Conservation (phyloP, 2,888 invertebrate genomes). For the Lepidocyrtinus sp. region DNA sequence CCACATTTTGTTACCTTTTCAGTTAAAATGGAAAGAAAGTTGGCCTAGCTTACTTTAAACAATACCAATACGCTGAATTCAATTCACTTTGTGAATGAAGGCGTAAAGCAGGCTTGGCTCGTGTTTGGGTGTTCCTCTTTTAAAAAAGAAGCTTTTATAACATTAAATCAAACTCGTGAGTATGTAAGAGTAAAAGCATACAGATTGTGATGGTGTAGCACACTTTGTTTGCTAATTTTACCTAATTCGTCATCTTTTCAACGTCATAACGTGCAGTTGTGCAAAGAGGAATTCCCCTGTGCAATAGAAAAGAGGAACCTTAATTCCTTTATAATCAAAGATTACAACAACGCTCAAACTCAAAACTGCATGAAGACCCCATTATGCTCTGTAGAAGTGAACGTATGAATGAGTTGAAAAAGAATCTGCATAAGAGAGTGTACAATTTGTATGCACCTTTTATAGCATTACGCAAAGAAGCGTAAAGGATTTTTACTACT, state of each 20-base stretch:
- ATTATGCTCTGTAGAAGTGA: no score
- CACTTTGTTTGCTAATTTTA: background rate
- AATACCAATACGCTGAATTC: background rate
- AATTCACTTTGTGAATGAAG: constrained; percentile 29
- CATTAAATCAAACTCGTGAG: background rate
- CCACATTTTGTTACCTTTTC: background rate
- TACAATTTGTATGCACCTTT: background rate
- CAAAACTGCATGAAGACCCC: no score
- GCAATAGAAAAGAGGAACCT: background rate
- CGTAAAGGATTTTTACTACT: background rate
- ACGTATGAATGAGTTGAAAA: background rate
- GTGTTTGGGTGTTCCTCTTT: constrained; percentile 31
- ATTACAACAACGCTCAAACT: no score
- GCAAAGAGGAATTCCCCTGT: background rate
- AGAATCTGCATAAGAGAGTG: background rate
- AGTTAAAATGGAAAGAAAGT: background rate
- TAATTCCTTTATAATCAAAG: no score
- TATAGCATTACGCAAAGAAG: background rate
- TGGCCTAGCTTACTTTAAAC: background rate
- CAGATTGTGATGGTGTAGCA: no score
- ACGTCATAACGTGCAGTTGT: background rate
- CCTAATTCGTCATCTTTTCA: background rate
- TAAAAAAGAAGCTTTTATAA: constrained; percentile 18
- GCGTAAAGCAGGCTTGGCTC: constrained; percentile 43
- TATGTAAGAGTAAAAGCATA: background rate